Evolutionary conservation across 2,888 invertebrate species (phyloP), one percentile per base, ranked within the genome.

Genomic region (Ommatoiulus sabulosus): DNA sequence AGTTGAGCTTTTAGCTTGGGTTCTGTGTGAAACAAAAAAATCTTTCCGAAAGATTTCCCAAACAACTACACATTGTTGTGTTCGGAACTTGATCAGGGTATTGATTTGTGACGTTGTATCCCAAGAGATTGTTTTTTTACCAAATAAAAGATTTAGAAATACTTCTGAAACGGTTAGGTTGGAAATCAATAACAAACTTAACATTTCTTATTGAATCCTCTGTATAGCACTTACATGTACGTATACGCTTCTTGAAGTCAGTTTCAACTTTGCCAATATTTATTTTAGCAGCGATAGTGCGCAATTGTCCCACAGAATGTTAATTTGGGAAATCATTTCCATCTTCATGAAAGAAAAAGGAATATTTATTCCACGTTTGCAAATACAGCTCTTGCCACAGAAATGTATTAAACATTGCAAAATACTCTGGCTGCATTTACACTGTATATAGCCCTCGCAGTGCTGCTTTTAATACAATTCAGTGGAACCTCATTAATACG

Each of bases 111-210:
- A 15, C 63, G 63, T n/a, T n/a, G n/a, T n/a, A 63, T 63, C 63
- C n/a, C 63, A 5, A 17, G 63, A 63, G n/a, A 63, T n/a, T 63
- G 63, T 17, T 63, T 63, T 63, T n/a, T n/a, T n/a, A n/a, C 12
- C 63, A 63, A 63, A 63, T 63, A 17, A n/a, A n/a, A 63, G 63
- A 63, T 63, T 63, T 63, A 63, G n/a, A 63, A 63, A 63, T 63
- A 63, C n/a, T 63, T 63, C n/a, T 63, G 63, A 63, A 63, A 63
- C 15, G 63, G 63, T 63, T 63, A 15, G 63, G n/a, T 63, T 63
- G 63, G 17, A 63, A 63, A 63, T 63, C 63, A n/a, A 63, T 63
- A n/a, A 63, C n/a, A 63, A n/a, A 10, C 8, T 15, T 15, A 15
- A 15, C 8, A 52, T 52, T 52, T 52, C 10, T 52, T 52, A 52